Evolutionary conservation across 30 jellyfish, hydroid and myxozoan species (phyloP).

Genomic region (Turritopsis rubra): DNA sequence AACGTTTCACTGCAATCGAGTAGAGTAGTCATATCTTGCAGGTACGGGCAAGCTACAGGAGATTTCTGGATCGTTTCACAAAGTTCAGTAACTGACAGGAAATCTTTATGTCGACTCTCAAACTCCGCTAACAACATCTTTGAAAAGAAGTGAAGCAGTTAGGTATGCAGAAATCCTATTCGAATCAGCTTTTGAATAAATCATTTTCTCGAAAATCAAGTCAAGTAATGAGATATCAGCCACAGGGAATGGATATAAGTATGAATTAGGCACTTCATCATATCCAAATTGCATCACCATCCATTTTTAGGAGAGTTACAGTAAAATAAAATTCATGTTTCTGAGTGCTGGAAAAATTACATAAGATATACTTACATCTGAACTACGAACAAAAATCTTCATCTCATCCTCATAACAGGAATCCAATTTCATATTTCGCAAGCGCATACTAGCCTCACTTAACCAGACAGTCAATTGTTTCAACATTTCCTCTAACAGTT

Average conservation of each 20-base stretch:
- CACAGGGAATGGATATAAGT: too few species aligned
- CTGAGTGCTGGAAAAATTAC: not conserved
- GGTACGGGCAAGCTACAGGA: constrained; percentile 74
- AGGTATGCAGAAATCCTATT: too few species aligned
- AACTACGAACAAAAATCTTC: constrained; percentile 31
- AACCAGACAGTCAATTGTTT: constrained; percentile 72
- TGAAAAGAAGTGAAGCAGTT: constrained; percentile 16
- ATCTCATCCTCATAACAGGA: constrained; percentile 41
- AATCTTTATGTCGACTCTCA: constrained; percentile 59
- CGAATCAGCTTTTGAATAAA: too few species aligned
- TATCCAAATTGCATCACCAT: too few species aligned
- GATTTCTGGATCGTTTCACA: constrained; percentile 70
- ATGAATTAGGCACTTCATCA: too few species aligned
- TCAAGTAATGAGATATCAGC: too few species aligned
- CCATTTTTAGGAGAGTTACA: not conserved
- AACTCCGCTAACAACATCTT: constrained; percentile 75
- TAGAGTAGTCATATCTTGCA: constrained; percentile 42
- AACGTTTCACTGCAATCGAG: constrained; percentile 58
- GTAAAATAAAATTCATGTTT: not conserved
- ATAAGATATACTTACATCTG: constrained; percentile 43
- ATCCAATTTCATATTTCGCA: constrained; percentile 17
- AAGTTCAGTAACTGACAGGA: constrained; percentile 55
- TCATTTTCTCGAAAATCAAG: too few species aligned
- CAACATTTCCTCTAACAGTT: constrained; percentile 73
- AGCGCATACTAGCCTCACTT: constrained; percentile 33